Percentiles rank a stretch among this genome's conserved stretches.
Conservation (phyloP, 2,888 invertebrate genomes). For the Rotaria sp. region DNA sequence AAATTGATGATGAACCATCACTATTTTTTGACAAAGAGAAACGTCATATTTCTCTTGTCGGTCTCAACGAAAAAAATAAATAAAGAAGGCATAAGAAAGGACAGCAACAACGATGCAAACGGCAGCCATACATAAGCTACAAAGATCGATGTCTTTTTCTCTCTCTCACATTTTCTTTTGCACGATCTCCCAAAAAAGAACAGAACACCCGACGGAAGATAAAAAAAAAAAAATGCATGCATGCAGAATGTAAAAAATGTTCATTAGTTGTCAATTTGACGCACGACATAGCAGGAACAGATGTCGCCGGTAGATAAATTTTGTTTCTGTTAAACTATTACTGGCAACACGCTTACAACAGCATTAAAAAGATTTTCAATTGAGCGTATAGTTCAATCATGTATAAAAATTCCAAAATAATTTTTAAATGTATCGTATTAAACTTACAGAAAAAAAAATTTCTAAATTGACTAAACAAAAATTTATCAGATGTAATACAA, state of each 20-base stretch:
- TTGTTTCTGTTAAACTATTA: not conserved
- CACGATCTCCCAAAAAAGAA: not conserved
- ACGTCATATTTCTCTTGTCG: not conserved
- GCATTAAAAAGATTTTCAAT: not conserved
- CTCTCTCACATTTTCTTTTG: not conserved
- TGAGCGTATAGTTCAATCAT: not conserved
- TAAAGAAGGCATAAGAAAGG: not conserved
- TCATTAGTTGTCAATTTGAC: conserved; percentile 9
- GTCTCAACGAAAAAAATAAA: not conserved
- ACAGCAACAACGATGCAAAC: not conserved
- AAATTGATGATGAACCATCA: not conserved
- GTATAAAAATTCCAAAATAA: too few species aligned
- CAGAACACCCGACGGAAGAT: not conserved
- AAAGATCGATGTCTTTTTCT: not conserved
- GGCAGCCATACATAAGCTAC: not conserved
- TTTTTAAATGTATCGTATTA: too few species aligned
- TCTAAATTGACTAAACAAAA: too few species aligned
- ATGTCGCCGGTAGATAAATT: not conserved
- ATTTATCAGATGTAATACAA: too few species aligned
- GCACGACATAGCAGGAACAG: conserved; percentile 12
- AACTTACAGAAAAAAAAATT: too few species aligned
- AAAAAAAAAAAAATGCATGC: not conserved
- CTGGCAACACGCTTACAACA: not conserved
- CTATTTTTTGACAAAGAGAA: not conserved
- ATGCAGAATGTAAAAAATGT: conserved; percentile 15